Percentiles rank a stretch among this genome's conserved stretches.
These are phyloP conservation scores for Pseudotriccus pelzelni DNA, from an alignment of 2,797 vertebrate genomes.

Conservation along the genomic window DNA sequence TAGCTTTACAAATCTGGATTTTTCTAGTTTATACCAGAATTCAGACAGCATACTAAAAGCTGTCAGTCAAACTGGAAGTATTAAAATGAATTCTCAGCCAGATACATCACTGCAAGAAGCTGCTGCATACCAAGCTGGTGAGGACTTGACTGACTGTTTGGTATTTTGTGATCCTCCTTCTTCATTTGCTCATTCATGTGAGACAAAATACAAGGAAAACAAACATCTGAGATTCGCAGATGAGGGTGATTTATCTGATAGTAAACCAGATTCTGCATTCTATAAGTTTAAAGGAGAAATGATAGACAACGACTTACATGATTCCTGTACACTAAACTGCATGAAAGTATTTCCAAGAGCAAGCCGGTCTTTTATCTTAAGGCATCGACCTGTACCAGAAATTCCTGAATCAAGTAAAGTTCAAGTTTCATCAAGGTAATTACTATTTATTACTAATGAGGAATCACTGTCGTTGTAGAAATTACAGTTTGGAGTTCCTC, in stretches of 20 bases:
- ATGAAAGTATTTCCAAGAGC: constrained; percentile 63
- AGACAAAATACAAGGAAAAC: constrained; percentile 50
- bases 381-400: constrained; percentile 91
- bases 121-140: constrained; percentile 22
- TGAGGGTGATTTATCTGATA: constrained; percentile 50
- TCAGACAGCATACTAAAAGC: not conserved
- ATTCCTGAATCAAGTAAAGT: constrained; percentile 74
- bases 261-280: not conserved
- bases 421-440: constrained; percentile 80
- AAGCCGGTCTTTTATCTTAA: constrained; percentile 84
- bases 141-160: not conserved
- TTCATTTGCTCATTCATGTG: constrained; percentile 50
- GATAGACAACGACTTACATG: constrained; percentile 90
- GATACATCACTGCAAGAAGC: constrained; percentile 12
- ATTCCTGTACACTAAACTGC: not conserved
- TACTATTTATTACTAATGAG: not conserved
- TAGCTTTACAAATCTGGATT: not conserved
- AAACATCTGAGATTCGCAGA: not conserved
- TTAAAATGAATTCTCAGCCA: not conserved
- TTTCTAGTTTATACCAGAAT: constrained; percentile 10
- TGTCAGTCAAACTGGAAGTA: not conserved
- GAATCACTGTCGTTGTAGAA: rapidly evolving
- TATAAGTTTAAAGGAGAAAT: constrained; percentile 81
- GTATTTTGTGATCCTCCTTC: not conserved
- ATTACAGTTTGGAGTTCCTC: not conserved